Conservation (phyloP, 2,797 vertebrate genomes). For the Discoglossus pictus region DNA sequence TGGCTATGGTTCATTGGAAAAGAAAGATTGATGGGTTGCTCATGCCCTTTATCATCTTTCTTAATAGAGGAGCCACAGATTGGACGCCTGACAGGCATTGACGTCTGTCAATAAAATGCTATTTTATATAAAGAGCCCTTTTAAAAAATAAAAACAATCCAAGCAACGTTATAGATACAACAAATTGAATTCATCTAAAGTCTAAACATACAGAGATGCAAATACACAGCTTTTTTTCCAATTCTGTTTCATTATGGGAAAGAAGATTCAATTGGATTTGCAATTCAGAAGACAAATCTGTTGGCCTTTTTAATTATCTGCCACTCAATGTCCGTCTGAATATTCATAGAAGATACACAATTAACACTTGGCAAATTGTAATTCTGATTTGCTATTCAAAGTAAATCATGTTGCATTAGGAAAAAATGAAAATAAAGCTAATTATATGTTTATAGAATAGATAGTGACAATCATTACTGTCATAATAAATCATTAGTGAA, state of each 20-base stretch:
- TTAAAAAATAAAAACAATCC: not conserved
- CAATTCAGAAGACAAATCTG: slow-evolving; percentile 20
- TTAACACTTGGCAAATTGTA: slow-evolving; percentile 46
- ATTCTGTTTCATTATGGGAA: slow-evolving; percentile 1
- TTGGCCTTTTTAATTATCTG: slow-evolving; percentile 50
- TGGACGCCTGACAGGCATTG: not conserved
- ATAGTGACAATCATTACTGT: slow-evolving; percentile 47
- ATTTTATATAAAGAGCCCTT: not conserved
- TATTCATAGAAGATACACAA: slow-evolving; percentile 47
- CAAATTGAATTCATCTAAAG: not conserved
- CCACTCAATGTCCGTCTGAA: slow-evolving; percentile 50
- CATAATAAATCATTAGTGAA: slow-evolving; percentile 50
- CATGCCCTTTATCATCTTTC: slow-evolving; percentile 1
- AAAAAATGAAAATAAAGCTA: slow-evolving; percentile 43
- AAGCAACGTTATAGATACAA: too few species aligned
- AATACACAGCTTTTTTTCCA: slow-evolving; percentile 5
- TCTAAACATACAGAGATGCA: not conserved
- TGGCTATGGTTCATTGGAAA: slow-evolving; percentile 1
- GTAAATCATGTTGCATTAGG: slow-evolving; percentile 42
- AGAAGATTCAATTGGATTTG: slow-evolving; percentile 27
- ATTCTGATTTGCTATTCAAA: slow-evolving; percentile 48
- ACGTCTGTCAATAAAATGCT: not conserved
- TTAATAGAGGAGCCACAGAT: not conserved
- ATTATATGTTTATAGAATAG: slow-evolving; percentile 51
- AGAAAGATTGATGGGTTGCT: slow-evolving; percentile 3